A percentile compares a stretch with the other conserved stretches of the same genome.
Conservation (phyloP, 2,797 vertebrate genomes). For the Sebastiscus tertius region DNA sequence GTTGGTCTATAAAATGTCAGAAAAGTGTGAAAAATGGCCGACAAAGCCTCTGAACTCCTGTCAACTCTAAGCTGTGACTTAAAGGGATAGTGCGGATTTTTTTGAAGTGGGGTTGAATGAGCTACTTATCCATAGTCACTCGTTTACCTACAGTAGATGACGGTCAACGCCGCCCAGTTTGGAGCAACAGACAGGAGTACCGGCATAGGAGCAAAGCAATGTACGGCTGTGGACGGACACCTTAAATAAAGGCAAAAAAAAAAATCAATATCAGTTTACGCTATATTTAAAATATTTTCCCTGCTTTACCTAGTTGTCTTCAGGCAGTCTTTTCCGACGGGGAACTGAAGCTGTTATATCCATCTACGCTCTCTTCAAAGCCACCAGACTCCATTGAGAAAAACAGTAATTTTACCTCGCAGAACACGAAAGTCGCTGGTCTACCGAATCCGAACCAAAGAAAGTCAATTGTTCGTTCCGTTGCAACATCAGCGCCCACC, state of each 20-base stretch:
- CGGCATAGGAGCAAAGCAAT: too few relatives aligned
- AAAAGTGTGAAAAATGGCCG: neutral
- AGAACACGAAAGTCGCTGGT: neutral
- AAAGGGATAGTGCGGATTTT: neutral
- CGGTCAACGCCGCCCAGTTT: neutral
- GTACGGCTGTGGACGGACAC: neutral
- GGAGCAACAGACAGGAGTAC: too few relatives aligned
- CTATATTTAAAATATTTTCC: neutral
- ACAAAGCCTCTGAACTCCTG: neutral
- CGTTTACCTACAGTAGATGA: neutral
- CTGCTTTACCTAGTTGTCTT: neutral
- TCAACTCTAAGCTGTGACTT: slow-evolving; percentile 5
- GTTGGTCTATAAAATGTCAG: neutral
- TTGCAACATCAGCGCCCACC: neutral
- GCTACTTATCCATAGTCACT: neutral
- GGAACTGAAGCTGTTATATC: neutral
- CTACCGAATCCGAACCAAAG: neutral
- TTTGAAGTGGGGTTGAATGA: neutral
- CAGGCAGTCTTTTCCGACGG: neutral
- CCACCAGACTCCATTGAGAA: neutral
- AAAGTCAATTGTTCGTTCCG: too few relatives aligned
- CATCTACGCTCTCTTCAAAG: neutral
- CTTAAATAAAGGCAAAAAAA: neutral
- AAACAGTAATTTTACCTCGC: neutral
- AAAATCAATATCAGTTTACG: neutral